phyloP scores from a whole-genome alignment of 2,888 invertebrate genomes.

The Beris morrisii region DNA sequence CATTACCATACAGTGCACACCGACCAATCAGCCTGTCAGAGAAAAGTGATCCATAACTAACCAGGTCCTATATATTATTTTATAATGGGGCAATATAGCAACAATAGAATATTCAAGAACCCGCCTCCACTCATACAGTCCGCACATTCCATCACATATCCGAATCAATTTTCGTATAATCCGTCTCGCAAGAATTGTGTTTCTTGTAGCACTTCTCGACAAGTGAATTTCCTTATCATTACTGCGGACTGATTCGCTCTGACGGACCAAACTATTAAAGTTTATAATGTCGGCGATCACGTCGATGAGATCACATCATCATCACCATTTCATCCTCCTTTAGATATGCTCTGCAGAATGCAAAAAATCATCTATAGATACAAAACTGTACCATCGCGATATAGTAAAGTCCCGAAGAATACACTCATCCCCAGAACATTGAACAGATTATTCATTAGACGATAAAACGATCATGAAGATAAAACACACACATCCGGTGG shows the following conservation, averaged over 20 bases:
- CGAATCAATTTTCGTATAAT: slow-evolving; percentile 29
- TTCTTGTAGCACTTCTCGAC: too few relatives aligned
- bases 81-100: slow-evolving; percentile 7
- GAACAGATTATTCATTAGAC: slow-evolving; percentile 37
- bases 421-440: not conserved
- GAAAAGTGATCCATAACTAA: slow-evolving; percentile 17
- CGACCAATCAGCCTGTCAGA: slow-evolving; percentile 18
- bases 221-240: slow-evolving; percentile 30
- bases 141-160: too few relatives aligned
- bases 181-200: not conserved
- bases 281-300: not conserved
- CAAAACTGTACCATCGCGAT: too few relatives aligned
- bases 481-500: slow-evolving; percentile 40
- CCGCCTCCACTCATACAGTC: too few relatives aligned
- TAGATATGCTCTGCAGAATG: too few relatives aligned
- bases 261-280: slow-evolving; percentile 4
- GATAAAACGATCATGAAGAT: slow-evolving; percentile 36
- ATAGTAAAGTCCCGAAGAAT: too few relatives aligned
- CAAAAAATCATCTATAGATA: too few relatives aligned
- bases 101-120: too few relatives aligned
- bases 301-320: slow-evolving; percentile 24
- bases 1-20: slow-evolving; percentile 13
- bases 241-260: slow-evolving; percentile 18
- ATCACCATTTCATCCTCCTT: too few relatives aligned
- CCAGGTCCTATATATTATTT: slow-evolving; percentile 10